Conservation (phyloP, 2,888 invertebrate genomes). For the Scaptomyza flava region DNA sequence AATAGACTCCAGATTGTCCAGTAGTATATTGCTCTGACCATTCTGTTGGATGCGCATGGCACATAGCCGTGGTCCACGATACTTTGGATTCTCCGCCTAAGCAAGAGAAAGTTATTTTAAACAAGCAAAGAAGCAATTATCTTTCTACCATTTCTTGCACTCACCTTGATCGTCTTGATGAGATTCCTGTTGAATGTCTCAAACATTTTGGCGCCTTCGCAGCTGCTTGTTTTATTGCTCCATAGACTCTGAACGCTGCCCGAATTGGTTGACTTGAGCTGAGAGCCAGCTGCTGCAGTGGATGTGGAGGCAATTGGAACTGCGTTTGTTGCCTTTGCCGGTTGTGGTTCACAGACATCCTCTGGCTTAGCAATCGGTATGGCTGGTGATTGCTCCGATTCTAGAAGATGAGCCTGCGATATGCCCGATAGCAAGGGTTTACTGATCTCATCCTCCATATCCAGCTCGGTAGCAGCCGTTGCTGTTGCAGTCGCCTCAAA, state of each 20-base stretch:
- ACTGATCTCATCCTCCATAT: conserved; percentile 73
- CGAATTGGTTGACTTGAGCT: conserved; percentile 75
- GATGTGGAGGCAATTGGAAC: conserved; percentile 21
- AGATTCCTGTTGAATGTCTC: conserved; percentile 84
- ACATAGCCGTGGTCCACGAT: conserved; percentile 89
- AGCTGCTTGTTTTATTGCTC: conserved; percentile 84
- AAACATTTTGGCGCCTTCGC: conserved; percentile 84
- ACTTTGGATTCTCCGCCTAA: conserved; percentile 84
- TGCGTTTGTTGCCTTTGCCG: conserved; percentile 49
- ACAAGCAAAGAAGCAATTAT: background rate
- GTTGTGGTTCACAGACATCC: conserved; percentile 62
- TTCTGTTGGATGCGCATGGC: conserved; percentile 91
- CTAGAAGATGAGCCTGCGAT: conserved; percentile 61
- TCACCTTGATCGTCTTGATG: conserved; percentile 84
- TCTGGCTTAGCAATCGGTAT: conserved; percentile 51
- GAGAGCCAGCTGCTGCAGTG: conserved; percentile 23
- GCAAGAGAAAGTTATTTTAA: background rate
- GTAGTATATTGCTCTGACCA: conserved; percentile 91
- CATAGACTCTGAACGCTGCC: conserved; percentile 84
- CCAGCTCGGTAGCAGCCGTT: conserved; percentile 29
- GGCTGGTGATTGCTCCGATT: conserved; percentile 26
- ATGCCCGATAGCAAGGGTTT: conserved; percentile 74
- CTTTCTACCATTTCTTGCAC: background rate
- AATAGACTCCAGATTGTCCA: conserved; percentile 90
- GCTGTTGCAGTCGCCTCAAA: conserved; percentile 39